Evolutionary conservation across 2,113 vertebrate genomes (phyloP).

Genomic region (Pithys albifrons): DNA sequence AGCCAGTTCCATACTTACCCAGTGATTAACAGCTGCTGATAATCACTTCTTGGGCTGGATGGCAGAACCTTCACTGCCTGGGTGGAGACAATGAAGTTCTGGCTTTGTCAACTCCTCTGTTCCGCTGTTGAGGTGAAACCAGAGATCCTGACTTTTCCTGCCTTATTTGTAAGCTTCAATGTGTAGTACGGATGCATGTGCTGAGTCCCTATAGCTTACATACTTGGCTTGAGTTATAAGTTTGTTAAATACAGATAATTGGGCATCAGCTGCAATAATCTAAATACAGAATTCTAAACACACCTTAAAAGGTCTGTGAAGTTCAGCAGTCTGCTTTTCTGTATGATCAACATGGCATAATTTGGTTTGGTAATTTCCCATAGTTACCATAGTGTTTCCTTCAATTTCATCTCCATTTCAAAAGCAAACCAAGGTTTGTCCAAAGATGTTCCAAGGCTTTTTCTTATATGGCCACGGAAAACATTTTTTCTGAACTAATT

Average conservation of each 20-base stretch:
- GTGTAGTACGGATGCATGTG: rapidly evolving
- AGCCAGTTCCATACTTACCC: neutral
- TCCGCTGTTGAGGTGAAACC: neutral
- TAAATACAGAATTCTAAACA: neutral
- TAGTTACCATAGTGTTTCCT: neutral
- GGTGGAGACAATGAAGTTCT: neutral
- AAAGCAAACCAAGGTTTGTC: neutral
- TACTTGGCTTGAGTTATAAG: neutral
- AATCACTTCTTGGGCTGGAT: neutral
- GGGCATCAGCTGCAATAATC: neutral
- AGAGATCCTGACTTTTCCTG: neutral
- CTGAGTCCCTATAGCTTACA: neutral
- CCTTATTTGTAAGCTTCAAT: neutral
- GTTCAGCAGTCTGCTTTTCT: neutral
- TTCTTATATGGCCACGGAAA: neutral
- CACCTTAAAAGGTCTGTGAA: neutral
- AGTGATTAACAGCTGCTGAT: neutral
- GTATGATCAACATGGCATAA: neutral
- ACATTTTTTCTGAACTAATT: neutral
- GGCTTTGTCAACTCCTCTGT: neutral
- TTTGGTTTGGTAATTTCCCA: neutral
- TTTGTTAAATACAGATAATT: neutral
- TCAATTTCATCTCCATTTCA: neutral
- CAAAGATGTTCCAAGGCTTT: neutral
- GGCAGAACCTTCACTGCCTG: neutral